Conservation (phyloP, 2,888 invertebrate species). For the Pollenia angustigena region DNA sequence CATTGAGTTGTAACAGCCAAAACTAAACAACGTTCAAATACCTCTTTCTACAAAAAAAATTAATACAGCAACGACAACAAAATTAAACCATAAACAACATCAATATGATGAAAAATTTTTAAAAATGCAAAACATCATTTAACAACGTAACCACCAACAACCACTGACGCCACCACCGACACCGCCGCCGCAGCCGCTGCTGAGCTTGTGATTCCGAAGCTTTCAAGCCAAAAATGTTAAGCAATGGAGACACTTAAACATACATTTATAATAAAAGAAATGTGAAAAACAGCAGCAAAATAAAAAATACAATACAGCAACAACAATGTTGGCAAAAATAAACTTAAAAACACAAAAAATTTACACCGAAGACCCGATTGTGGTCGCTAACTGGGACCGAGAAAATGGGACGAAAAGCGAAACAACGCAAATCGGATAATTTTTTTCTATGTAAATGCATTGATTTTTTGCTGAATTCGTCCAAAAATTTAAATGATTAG, state of each 20-base stretch:
- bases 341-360: neutral
- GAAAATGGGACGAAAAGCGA: no score
- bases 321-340: constrained; percentile 23
- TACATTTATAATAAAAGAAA: constrained; percentile 22
- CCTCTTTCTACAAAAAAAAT: constrained; percentile 43
- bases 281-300: neutral
- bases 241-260: constrained; percentile 18
- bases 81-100: constrained; percentile 53
- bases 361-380: no score
- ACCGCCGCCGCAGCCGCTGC: neutral
- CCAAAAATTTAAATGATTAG: no score
- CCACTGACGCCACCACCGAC: neutral
- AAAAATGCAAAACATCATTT: constrained; percentile 67
- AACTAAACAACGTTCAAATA: constrained; percentile 65
- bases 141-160: constrained; percentile 54
- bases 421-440: no score
- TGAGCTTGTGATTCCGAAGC: neutral
- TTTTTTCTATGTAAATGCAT: no score
- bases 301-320: constrained; percentile 4
- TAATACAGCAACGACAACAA: constrained; percentile 36
- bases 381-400: no score
- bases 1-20: constrained; percentile 13
- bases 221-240: constrained; percentile 17
- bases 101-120: constrained; percentile 53
- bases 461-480: no score